Evolutionary conservation across 2,113 vertebrate species (phyloP).

Genomic region (Myanophis thanlyinensis): DNA sequence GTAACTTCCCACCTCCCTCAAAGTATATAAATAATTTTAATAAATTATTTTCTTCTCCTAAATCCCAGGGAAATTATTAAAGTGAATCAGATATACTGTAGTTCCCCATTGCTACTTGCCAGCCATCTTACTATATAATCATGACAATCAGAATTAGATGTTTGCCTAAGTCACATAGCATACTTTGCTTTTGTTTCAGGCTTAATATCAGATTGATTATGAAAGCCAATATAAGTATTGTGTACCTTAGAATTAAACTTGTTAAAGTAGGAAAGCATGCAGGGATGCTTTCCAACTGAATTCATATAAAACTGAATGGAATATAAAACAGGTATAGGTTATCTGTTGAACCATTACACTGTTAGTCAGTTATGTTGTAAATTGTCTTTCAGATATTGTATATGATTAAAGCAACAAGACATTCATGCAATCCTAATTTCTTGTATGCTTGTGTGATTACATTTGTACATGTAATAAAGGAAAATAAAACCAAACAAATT

Average conservation of each 20-base stretch:
- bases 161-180: constrained; percentile 26
- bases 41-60: neutral
- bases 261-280: neutral
- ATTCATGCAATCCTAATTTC: neutral
- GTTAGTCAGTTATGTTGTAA: neutral
- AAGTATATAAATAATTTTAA: neutral
- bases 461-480: neutral
- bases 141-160: neutral
- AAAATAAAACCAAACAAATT: too few species aligned
- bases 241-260: neutral
- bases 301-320: neutral
- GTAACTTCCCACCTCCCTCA: neutral
- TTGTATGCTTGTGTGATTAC: neutral
- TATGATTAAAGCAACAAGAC: neutral
- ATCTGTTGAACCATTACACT: neutral
- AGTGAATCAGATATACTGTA: neutral
- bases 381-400: neutral
- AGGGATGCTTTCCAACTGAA: neutral
- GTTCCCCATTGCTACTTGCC: neutral
- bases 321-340: neutral
- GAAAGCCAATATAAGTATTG: neutral
- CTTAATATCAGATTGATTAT: constrained; percentile 7
- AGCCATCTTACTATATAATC: neutral
- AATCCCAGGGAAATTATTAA: neutral
- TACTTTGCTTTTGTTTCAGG: constrained; percentile 1